Conservation (phyloP, 2,797 vertebrate genomes). For the Furcifer pardalis region DNA sequence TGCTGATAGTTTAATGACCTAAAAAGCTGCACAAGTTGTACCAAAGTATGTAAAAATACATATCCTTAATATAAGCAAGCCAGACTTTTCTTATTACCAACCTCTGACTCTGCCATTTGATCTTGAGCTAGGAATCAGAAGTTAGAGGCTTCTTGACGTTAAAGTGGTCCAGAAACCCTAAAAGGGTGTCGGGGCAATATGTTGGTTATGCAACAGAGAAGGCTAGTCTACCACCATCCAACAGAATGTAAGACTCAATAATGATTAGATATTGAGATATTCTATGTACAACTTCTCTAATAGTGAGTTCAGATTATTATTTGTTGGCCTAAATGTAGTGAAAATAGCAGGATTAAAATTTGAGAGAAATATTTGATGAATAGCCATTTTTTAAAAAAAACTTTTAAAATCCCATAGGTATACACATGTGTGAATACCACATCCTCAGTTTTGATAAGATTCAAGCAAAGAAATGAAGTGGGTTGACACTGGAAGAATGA, state of each 20-base stretch:
- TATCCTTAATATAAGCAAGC: background rate
- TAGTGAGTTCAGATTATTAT: background rate
- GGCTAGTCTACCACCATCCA: background rate
- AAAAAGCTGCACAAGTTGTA: background rate
- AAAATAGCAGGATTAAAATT: background rate
- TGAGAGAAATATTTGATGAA: background rate
- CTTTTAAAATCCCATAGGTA: background rate
- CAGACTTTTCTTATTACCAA: background rate
- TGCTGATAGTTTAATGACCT: constrained; percentile 7
- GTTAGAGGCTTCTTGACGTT: background rate
- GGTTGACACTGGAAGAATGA: too few relatives aligned
- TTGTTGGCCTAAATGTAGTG: background rate
- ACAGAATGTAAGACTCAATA: background rate
- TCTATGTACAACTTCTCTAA: background rate
- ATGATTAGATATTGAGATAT: background rate
- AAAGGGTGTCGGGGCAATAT: background rate
- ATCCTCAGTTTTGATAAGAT: too few relatives aligned
- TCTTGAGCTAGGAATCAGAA: background rate
- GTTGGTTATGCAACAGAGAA: background rate
- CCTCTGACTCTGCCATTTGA: background rate
- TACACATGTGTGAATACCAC: too few relatives aligned
- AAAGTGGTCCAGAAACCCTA: background rate
- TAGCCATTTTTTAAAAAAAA: background rate
- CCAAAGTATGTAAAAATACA: background rate
- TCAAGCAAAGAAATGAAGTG: too few relatives aligned